phyloP scores from a whole-genome alignment of 2,888 invertebrate species.

The Cantharis lateralis region DNA sequence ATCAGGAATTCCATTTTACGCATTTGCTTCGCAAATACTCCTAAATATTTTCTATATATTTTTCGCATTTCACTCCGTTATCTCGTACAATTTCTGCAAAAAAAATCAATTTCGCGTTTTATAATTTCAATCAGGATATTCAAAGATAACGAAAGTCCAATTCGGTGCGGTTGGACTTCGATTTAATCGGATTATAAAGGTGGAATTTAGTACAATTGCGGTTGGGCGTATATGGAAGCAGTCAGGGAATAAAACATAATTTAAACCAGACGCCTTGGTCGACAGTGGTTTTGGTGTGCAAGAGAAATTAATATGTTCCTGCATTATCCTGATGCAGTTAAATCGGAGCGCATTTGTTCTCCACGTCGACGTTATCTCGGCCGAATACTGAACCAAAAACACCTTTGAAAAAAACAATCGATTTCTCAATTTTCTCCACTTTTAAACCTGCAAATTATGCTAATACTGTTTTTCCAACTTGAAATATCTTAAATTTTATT shows the following conservation, averaged over 20 bases:
- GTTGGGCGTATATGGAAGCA: not conserved
- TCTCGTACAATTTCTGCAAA: too few relatives aligned
- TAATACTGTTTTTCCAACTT: not conserved
- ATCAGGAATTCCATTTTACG: not conserved
- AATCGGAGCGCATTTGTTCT: too few relatives aligned
- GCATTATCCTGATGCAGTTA: not conserved
- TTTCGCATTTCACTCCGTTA: too few relatives aligned
- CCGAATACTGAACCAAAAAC: too few relatives aligned
- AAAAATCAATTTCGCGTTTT: not conserved
- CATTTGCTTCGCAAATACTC: not conserved
- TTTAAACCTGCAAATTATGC: not conserved
- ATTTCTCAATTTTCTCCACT: not conserved
- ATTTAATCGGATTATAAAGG: not conserved
- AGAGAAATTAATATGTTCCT: not conserved
- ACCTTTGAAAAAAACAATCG: too few relatives aligned
- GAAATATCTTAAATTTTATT: not conserved
- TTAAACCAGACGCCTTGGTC: not conserved
- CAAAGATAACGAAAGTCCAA: not conserved
- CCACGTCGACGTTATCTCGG: too few relatives aligned
- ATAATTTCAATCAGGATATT: not conserved
- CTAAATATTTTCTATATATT: not conserved
- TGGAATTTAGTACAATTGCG: not conserved
- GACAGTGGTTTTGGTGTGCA: not conserved
- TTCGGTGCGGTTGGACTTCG: not conserved
- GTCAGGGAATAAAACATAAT: not conserved